Conservation (phyloP, 2,888 invertebrate genomes). For the Carpatolechia fugitivella region DNA sequence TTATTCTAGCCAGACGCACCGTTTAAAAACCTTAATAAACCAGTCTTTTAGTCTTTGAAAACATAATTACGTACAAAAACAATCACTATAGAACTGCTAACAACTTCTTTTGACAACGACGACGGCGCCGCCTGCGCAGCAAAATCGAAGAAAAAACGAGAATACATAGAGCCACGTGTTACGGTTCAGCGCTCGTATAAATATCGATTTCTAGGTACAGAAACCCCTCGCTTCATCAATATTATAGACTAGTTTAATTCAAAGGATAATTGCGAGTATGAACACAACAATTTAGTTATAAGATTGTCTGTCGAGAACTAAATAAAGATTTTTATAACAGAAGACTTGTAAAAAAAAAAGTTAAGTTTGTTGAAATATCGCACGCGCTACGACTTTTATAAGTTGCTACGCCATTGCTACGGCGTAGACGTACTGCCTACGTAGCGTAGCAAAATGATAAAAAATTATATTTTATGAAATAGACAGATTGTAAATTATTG, state of each 20-base stretch:
- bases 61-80: background rate
- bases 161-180: background rate
- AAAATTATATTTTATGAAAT: too few relatives aligned
- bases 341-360: too few relatives aligned
- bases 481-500: too few relatives aligned
- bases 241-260: background rate
- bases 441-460: too few relatives aligned
- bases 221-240: conserved; percentile 35
- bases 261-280: background rate
- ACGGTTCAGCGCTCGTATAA: conserved; percentile 26
- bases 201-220: conserved; percentile 46
- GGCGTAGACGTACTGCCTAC: too few relatives aligned
- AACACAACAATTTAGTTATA: background rate
- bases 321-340: too few relatives aligned
- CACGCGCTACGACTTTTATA: too few relatives aligned
- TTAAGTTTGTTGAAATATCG: too few relatives aligned
- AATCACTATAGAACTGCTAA: background rate
- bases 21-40: background rate
- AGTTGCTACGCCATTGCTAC: too few relatives aligned
- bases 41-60: background rate
- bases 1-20: too few relatives aligned
- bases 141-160: background rate
- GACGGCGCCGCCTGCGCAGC: background rate
- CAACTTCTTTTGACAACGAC: background rate
- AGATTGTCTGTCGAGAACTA: too few relatives aligned